Conservation (phyloP, 2,797 vertebrate genomes). For the Macropus fuliginosus region DNA sequence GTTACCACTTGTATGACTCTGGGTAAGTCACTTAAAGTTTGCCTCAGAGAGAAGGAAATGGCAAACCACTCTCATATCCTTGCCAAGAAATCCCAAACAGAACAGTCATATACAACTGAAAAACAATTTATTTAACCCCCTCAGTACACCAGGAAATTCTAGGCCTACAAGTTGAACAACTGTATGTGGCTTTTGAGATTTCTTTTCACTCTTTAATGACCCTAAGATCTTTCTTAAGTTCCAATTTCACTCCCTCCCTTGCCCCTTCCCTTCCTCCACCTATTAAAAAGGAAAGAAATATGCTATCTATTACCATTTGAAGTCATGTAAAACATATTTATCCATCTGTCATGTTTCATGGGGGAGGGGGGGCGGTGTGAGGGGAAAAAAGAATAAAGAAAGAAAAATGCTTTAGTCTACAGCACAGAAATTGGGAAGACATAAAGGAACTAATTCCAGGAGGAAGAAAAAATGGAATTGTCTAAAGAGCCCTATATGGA, state of each 20-base stretch:
- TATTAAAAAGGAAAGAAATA: not conserved
- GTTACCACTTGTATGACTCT: not conserved
- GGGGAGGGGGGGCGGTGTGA: no score
- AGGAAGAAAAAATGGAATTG: no score
- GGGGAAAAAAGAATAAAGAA: not conserved
- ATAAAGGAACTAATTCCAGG: no score
- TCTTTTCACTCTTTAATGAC: not conserved
- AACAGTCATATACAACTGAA: not conserved
- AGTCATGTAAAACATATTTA: not conserved
- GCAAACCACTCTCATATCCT: not conserved
- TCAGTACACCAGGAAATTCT: not conserved
- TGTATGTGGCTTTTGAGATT: not conserved
- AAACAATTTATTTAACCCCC: not conserved
- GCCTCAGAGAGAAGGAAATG: not conserved
- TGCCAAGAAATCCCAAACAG: not conserved
- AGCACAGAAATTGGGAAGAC: no score
- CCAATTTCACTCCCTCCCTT: not conserved
- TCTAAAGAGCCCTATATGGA: no score
- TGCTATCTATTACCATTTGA: not conserved
- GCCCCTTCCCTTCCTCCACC: no score
- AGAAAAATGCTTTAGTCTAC: not conserved
- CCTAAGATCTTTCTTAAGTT: not conserved
- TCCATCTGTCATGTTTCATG: not conserved
- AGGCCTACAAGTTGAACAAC: not conserved
- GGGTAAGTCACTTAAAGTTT: not conserved